Conservation (phyloP, 2,113 vertebrate species). For the zebrafish (Danio rerio) region GRCz12tu NC_133184.1:44197001-44197500, state of each 20-base stretch:
- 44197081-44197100: neutral
- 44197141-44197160: neutral
- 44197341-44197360: conserved; percentile 4
- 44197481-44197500: conserved; percentile 6
- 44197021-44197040: neutral
- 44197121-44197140: neutral
- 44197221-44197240: neutral
- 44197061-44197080: neutral
- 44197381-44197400: conserved; percentile 36
- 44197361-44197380: conserved; percentile 2
- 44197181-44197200: neutral
- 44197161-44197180: neutral
- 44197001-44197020: too few species aligned
- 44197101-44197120: neutral
- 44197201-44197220: neutral
- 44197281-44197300: neutral
- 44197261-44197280: too few species aligned
- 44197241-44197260: neutral
- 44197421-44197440: conserved; percentile 8
- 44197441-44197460: conserved; percentile 31
- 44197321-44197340: neutral
- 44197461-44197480: conserved; percentile 38
- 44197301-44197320: neutral
- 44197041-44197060: neutral
- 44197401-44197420: conserved; percentile 20